Percentiles rank a stretch among this genome's conserved stretches.
phyloP scores from a whole-genome alignment of 2,888 invertebrate species.

The Spilarctia lutea region DNA sequence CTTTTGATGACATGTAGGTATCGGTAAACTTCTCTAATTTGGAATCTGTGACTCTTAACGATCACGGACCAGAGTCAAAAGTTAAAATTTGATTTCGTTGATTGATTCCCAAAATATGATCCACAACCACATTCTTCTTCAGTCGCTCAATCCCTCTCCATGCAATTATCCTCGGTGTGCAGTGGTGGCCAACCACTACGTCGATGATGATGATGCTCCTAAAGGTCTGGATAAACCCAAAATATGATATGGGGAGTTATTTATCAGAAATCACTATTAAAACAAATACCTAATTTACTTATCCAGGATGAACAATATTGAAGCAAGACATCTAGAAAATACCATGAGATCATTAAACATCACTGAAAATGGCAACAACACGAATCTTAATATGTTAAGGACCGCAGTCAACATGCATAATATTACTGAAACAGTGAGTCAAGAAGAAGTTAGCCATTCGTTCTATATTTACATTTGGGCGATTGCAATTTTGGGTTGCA shows the following conservation, averaged over 20 bases:
- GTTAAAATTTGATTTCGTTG: neutral
- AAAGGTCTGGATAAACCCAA: too few relatives aligned
- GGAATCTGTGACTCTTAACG: neutral
- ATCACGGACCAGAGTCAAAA: too few relatives aligned
- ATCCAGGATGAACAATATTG: conserved; percentile 79
- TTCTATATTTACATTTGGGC: conserved; percentile 87
- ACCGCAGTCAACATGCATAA: conserved; percentile 66
- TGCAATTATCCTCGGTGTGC: too few relatives aligned
- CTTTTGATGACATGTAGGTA: too few relatives aligned
- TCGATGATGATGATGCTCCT: too few relatives aligned
- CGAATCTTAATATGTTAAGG: conserved; percentile 64
- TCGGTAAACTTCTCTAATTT: too few relatives aligned
- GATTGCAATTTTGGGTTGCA: conserved; percentile 85
- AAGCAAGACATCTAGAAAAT: conserved; percentile 47
- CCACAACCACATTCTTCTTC: too few relatives aligned
- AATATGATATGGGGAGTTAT: neutral
- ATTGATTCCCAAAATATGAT: neutral
- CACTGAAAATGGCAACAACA: conserved; percentile 27
- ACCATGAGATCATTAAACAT: neutral
- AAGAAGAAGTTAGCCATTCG: conserved; percentile 59
- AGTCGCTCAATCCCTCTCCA: too few relatives aligned
- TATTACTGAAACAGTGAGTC: conserved; percentile 52
- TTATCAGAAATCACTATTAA: neutral
- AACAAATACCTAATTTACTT: neutral
- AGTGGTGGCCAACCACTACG: too few relatives aligned